Conservation (phyloP, 2,888 invertebrate genomes). For the Microdon myrmicae region DNA sequence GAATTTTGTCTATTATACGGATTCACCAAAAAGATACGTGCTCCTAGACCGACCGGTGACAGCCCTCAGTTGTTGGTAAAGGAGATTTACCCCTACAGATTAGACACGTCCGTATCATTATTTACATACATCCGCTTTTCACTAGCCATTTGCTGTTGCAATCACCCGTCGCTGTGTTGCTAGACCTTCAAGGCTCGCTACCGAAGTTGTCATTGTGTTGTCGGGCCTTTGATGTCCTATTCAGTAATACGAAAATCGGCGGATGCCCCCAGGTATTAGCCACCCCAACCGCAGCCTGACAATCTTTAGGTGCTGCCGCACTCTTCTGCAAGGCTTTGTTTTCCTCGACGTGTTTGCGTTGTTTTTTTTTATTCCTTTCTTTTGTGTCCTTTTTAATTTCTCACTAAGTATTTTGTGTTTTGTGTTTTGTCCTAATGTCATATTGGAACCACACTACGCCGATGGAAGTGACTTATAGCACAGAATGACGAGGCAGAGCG, state of each 20-base stretch:
- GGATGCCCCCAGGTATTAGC: constrained; percentile 32
- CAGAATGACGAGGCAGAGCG: too few species aligned
- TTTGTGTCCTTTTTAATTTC: constrained; percentile 30
- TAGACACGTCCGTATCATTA: too few species aligned
- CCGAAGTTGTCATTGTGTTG: constrained; percentile 32
- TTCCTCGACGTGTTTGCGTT: background rate
- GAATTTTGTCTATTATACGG: too few species aligned
- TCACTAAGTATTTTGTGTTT: constrained; percentile 19
- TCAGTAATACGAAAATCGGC: constrained; percentile 36
- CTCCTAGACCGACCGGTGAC: too few species aligned
- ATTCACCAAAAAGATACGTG: too few species aligned
- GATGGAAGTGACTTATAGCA: constrained; percentile 7
- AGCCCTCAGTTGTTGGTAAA: too few species aligned
- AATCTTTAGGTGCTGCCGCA: constrained; percentile 27
- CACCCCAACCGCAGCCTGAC: constrained; percentile 31
- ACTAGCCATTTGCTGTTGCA: too few species aligned
- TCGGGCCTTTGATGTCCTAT: constrained; percentile 37
- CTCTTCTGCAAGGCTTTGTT: constrained; percentile 11
- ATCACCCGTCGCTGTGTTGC: too few species aligned
- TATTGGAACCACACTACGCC: constrained; percentile 3
- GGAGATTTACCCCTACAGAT: too few species aligned
- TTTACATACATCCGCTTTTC: too few species aligned
- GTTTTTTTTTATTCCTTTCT: background rate
- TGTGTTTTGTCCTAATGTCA: constrained; percentile 7
- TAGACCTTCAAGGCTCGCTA: too few species aligned